Conservation (phyloP, 2,113 vertebrate species). For the Sturnus vulgaris region DNA sequence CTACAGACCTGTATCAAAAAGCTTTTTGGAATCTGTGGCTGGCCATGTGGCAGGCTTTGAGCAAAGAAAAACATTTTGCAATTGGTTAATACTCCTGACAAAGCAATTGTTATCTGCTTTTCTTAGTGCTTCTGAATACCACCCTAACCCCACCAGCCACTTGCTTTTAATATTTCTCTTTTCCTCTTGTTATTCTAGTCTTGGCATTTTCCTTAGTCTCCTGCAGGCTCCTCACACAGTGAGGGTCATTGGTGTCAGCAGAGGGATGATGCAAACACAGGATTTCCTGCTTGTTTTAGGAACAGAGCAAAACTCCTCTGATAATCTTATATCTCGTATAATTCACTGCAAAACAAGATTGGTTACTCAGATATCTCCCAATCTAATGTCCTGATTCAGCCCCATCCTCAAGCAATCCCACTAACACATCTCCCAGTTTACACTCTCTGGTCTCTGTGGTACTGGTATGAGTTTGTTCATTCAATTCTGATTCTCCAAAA, state of each 20-base stretch:
- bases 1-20: conserved; percentile 47
- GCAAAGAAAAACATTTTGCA: conserved; percentile 7
- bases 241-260: not conserved
- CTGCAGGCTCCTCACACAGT: not conserved
- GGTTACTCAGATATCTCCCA: conserved; percentile 31
- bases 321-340: conserved; percentile 19
- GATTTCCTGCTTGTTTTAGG: not conserved
- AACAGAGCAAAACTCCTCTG: not conserved
- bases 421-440: not conserved
- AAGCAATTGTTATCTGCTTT: not conserved
- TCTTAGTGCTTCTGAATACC: not conserved
- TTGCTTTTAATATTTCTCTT: not conserved
- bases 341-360: conserved; percentile 39
- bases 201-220: not conserved
- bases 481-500: not conserved
- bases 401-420: conserved; percentile 3
- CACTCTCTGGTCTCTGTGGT: not conserved
- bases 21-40: conserved; percentile 31
- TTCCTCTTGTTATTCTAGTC: not conserved
- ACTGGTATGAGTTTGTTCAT: not conserved
- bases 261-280: not conserved
- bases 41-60: conserved; percentile 58
- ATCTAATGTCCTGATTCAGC: not conserved
- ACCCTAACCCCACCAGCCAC: not conserved
- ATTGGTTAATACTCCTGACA: not conserved